A percentile compares a stretch with the other conserved stretches of the same genome.
Conservation (phyloP, 2,888 invertebrate species). For the Brenthis hecate region DNA sequence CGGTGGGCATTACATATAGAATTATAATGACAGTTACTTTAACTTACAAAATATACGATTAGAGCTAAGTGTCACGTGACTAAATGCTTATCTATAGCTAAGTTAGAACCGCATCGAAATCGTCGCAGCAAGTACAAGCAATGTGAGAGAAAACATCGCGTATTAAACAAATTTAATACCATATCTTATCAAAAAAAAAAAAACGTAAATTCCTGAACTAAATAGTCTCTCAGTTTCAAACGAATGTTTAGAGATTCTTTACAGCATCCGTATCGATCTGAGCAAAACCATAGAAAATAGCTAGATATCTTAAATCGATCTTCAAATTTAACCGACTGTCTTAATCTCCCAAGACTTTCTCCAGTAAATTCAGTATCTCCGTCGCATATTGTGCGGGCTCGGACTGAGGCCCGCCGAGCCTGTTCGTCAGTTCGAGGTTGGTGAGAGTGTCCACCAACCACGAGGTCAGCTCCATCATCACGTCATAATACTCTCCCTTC, state of each 20-base stretch:
- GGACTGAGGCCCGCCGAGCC: slow-evolving; percentile 82
- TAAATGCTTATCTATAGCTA: slow-evolving; percentile 27
- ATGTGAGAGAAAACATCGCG: neutral
- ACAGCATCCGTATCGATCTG: too few species aligned
- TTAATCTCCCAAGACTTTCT: slow-evolving; percentile 50
- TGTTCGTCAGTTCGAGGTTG: slow-evolving; percentile 74
- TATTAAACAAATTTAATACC: too few species aligned
- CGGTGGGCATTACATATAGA: slow-evolving; percentile 32
- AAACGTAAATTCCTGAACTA: too few species aligned
- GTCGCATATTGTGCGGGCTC: slow-evolving; percentile 85
- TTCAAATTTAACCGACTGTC: neutral
- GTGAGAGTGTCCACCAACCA: slow-evolving; percentile 85
- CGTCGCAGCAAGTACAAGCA: neutral
- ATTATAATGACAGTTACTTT: slow-evolving; percentile 7
- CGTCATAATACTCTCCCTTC: slow-evolving; percentile 82
- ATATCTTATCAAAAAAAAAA: too few species aligned
- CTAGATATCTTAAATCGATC: too few species aligned
- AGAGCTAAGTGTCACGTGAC: slow-evolving; percentile 13
- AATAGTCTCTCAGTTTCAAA: too few species aligned
- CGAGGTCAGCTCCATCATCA: slow-evolving; percentile 84
- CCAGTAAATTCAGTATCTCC: slow-evolving; percentile 82
- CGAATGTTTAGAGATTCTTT: too few species aligned
- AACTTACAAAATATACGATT: slow-evolving; percentile 5
- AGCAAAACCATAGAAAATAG: too few species aligned
- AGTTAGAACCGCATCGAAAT: slow-evolving; percentile 1